These are phyloP conservation scores for Philopedon plagiatum DNA, from an alignment of 2,888 invertebrate species.

Conservation along the genomic window DNA sequence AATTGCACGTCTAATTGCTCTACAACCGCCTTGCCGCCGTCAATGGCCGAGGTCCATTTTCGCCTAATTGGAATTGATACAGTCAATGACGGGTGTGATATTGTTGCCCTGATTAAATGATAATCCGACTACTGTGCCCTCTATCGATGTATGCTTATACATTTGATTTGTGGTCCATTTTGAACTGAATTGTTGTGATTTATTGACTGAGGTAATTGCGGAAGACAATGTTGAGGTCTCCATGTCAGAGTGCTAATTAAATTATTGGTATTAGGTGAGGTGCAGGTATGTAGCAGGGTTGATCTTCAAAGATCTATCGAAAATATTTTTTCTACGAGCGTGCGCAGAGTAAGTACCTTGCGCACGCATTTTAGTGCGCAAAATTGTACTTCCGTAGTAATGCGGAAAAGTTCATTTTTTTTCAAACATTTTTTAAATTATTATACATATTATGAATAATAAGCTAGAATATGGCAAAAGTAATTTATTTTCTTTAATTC, in stretches of 20 bases:
- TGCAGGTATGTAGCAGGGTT: no score
- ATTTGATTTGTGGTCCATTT: constrained; percentile 41
- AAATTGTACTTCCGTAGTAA: no score
- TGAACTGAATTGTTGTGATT: constrained; percentile 23
- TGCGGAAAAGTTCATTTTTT: no score
- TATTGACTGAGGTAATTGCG: constrained; percentile 13
- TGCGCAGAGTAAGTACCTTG: no score
- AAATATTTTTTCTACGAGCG: no score
- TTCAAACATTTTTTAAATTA: no score
- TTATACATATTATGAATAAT: no score
- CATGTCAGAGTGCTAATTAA: neutral
- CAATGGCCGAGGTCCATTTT: constrained; percentile 50
- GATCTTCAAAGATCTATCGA: no score
- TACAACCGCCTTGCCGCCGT: constrained; percentile 56
- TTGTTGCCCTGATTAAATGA: constrained; percentile 49
- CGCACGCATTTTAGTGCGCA: no score
- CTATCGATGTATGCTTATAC: constrained; percentile 40
- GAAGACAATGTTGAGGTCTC: constrained; percentile 23
- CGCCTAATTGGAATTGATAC: constrained; percentile 65
- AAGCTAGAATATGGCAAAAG: no score
- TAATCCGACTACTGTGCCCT: constrained; percentile 21
- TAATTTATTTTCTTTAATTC: no score
- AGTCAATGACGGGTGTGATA: constrained; percentile 61
- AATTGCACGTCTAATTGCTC: constrained; percentile 66
- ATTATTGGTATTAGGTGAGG: constrained; percentile 1